Evolutionary conservation across 1,140 invertebrate species (phyloP), one percentile per base, ranked within the genome.

Genomic region (Anagrus nilaparvatae): DNA sequence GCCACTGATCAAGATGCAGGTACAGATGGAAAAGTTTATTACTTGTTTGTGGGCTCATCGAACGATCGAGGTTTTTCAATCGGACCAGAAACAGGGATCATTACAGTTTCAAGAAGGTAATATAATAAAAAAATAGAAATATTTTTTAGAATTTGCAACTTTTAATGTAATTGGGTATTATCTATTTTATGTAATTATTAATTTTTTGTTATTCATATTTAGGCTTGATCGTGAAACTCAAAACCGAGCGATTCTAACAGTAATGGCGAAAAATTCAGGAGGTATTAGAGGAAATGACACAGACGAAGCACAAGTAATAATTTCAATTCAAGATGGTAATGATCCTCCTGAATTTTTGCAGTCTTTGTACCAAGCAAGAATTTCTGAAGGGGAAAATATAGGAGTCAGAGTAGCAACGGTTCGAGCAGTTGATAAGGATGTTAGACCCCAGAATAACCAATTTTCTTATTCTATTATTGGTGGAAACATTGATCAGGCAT

Each of bases 281-380:
- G 86, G 88, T 19, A 92, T 96, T 44, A 72, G 82, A 28, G 90
- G 90, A 7, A 94, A 96, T 63, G 92, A 97, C 56, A 95, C 90
- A 0, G 92, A 96, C 60, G 88, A 91, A 61, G 91, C 91, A 4
- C 87, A 90, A 65, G 84, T 97, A 0, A 87, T 89, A 19, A 84
- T 97, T 41, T 85, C 82, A 1, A 87, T 96, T 39, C 87, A 94
- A 70, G 92, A 96, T 63, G 90, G 91, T 4, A 96, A 96, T 57
- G 91, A 96, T 71, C 89, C 92, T 3, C 92, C 92, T 1, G 85
- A 92, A 61, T 97, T 97, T 59, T 59, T 82, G 8, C 74, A 86
- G 50, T 70, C 70, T 18, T 58, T 77, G 16, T 94, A 95, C 58
- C 77, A 84, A 46, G 76, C 80, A 0, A 73, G 68, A 21, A 72